Evolutionary conservation across 2,113 vertebrate genomes (phyloP).

Genomic region (Perccottus glenii): DNA sequence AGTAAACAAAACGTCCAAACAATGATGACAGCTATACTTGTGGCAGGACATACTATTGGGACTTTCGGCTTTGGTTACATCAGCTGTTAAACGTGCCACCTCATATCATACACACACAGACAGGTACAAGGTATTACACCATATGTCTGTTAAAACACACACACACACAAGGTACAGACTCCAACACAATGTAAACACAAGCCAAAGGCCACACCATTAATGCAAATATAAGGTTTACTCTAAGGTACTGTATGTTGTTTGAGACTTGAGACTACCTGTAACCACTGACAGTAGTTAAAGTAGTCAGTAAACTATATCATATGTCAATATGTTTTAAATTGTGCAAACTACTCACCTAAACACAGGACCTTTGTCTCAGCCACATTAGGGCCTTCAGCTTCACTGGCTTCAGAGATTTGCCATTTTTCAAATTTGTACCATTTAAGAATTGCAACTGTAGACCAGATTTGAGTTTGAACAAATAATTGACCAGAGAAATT

Average conservation of each 20-base stretch:
- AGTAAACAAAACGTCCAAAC: background rate
- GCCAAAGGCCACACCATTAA: background rate
- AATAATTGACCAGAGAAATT: too few species aligned
- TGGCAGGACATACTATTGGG: background rate
- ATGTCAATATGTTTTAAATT: too few species aligned
- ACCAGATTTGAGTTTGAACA: too few species aligned
- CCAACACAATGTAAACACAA: slow-evolving; percentile 13
- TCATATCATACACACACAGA: slow-evolving; percentile 7
- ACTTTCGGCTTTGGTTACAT: slow-evolving; percentile 1
- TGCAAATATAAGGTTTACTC: background rate
- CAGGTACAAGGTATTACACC: slow-evolving; percentile 14
- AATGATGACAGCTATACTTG: background rate
- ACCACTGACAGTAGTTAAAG: background rate
- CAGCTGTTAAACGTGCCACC: slow-evolving; percentile 4
- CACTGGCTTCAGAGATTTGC: too few species aligned
- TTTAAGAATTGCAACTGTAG: too few species aligned
- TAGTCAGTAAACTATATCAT: background rate
- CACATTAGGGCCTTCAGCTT: too few species aligned
- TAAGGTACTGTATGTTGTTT: background rate
- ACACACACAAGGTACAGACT: background rate
- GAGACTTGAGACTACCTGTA: background rate
- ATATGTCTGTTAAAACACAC: slow-evolving; percentile 8
- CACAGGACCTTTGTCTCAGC: too few species aligned
- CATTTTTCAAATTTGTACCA: too few species aligned
- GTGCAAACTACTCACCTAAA: too few species aligned